phyloP scores from a whole-genome alignment of 2,113 vertebrate species.

The Copsychus sechellarum region DNA sequence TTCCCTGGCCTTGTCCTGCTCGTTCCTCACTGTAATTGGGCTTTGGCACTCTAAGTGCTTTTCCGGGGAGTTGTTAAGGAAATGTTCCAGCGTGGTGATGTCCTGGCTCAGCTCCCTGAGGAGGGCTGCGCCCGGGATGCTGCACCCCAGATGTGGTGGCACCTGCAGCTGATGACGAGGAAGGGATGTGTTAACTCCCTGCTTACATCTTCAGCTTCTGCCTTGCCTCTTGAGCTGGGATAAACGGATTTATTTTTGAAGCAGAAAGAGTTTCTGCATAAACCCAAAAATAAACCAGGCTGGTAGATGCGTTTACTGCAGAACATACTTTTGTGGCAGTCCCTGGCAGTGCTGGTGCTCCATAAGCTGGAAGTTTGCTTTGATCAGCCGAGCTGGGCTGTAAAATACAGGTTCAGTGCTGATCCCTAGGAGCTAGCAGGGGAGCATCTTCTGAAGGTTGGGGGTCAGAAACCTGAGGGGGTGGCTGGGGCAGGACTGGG shows the following conservation, averaged over 20 bases:
- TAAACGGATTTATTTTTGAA: background rate
- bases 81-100: background rate
- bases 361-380: background rate
- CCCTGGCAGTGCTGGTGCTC: background rate
- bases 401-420: background rate
- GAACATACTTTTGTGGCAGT: background rate
- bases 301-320: background rate
- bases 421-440: background rate
- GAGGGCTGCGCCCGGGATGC: background rate
- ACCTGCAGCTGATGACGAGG: background rate
- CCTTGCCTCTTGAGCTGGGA: background rate
- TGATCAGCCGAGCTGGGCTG: background rate
- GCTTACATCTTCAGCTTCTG: background rate
- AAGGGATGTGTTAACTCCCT: background rate
- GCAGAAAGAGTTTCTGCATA: background rate
- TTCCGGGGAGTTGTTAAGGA: conserved; percentile 32
- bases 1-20: conserved; percentile 45
- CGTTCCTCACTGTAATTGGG: background rate
- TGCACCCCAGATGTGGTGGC: background rate
- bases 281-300: background rate
- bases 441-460: background rate
- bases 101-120: background rate
- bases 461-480: background rate
- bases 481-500: background rate
- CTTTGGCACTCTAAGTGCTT: background rate